Percentiles rank a stretch among this genome's conserved stretches.
Evolutionary conservation across 2,797 vertebrate genomes (phyloP).

Genomic region (Phataginus tetradactyla): DNA sequence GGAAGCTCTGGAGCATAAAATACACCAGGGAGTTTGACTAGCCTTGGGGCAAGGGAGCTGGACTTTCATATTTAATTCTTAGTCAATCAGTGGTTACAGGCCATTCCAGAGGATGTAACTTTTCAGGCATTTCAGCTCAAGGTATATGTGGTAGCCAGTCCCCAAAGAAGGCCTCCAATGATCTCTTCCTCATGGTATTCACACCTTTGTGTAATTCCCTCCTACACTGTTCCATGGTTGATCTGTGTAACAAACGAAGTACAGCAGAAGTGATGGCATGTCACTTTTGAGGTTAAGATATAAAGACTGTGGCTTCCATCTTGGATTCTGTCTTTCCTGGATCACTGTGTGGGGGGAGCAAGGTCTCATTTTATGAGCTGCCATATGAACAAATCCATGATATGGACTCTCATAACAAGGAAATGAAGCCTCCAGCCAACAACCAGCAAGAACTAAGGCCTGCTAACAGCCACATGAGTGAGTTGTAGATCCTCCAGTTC

Average conservation of each 20-base stretch:
- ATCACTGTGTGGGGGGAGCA: background rate
- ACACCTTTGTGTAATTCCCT: background rate
- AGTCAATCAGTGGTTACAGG: background rate
- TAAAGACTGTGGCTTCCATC: background rate
- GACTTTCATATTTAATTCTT: background rate
- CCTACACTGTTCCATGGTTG: background rate
- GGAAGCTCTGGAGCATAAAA: background rate
- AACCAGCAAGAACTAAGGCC: background rate
- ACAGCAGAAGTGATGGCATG: background rate
- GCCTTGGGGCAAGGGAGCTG: background rate
- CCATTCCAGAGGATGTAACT: background rate
- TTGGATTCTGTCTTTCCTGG: conserved; percentile 6
- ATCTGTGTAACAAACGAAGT: background rate
- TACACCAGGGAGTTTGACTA: background rate
- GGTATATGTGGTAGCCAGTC: background rate
- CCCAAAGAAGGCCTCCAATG: background rate
- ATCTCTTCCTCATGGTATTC: background rate
- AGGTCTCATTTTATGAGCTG: conserved; percentile 9
- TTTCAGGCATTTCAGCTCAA: background rate
- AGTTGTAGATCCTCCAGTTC: background rate
- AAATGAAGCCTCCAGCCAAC: background rate
- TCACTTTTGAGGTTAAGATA: conserved; percentile 34
- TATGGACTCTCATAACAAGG: background rate
- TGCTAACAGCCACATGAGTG: background rate
- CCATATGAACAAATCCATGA: background rate